These are phyloP conservation scores for Myathropa florea DNA, from an alignment of 2,888 invertebrate species.

Conservation along the genomic window DNA sequence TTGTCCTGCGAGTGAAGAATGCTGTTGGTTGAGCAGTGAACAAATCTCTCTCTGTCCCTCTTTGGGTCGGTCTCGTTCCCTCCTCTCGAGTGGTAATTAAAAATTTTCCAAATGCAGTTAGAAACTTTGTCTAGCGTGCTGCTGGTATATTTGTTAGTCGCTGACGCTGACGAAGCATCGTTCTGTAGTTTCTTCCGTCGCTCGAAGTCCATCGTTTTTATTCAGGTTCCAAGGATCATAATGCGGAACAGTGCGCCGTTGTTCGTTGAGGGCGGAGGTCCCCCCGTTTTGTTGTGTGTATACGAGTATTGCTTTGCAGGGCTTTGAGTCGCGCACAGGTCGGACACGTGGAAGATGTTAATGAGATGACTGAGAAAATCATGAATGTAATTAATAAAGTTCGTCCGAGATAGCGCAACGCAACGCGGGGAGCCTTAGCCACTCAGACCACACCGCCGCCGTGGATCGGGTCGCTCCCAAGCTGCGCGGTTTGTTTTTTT, in stretches of 20 bases:
- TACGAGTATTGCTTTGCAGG: neutral
- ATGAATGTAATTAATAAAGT: conserved; percentile 44
- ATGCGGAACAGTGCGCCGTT: neutral
- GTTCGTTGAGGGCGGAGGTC: neutral
- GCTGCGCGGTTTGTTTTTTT: neutral
- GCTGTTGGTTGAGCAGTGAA: neutral
- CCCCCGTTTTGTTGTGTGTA: neutral
- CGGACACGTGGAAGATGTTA: conserved; percentile 40
- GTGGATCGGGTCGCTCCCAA: too few species aligned
- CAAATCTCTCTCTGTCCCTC: too few species aligned
- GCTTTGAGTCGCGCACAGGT: neutral
- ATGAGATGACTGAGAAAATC: conserved; percentile 45
- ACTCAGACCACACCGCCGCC: too few species aligned
- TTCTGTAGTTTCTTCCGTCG: neutral
- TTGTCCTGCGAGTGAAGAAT: conserved; percentile 50
- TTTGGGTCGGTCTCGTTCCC: neutral
- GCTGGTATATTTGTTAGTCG: neutral
- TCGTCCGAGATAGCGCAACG: conserved; percentile 30
- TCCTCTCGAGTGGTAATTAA: conserved; percentile 63
- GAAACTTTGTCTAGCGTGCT: conserved; percentile 49
- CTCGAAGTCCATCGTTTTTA: neutral
- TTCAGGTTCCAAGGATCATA: neutral
- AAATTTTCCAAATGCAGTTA: conserved; percentile 55
- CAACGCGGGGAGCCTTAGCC: too few species aligned
- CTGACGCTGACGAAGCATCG: neutral